A percentile compares a stretch with the other conserved stretches of the same genome.
These are phyloP conservation scores for Eurytoma adleriae DNA, from an alignment of 2,888 invertebrate species.

Conservation along the genomic window DNA sequence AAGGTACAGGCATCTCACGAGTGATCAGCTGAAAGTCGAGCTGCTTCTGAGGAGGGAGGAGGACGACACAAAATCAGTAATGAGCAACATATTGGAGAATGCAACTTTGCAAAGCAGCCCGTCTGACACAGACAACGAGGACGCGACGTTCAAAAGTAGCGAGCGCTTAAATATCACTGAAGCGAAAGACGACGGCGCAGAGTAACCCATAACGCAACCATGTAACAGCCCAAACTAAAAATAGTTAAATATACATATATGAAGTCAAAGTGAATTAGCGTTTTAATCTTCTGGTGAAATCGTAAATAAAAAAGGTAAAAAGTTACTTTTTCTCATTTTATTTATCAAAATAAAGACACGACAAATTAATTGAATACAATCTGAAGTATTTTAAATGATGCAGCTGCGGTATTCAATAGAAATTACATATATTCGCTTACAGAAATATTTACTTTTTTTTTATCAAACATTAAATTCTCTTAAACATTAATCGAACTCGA, in stretches of 20 bases:
- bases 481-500: too few species aligned
- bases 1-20: neutral
- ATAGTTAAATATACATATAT: too few species aligned
- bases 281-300: too few species aligned
- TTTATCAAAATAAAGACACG: slow-evolving; percentile 60
- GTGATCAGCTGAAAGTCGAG: neutral
- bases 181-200: neutral
- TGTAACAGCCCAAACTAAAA: too few species aligned
- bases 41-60: too few species aligned
- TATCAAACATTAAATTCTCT: too few species aligned
- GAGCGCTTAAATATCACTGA: neutral
- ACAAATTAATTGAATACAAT: slow-evolving; percentile 35
- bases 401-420: too few species aligned
- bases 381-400: neutral
- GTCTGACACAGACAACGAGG: neutral
- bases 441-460: too few species aligned
- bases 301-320: neutral
- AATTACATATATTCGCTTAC: neutral
- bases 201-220: too few species aligned
- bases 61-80: neutral
- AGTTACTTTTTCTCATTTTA: slow-evolving; percentile 27
- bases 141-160: slow-evolving; percentile 4
- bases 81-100: neutral
- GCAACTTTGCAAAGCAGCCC: neutral
- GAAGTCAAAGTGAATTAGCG: too few species aligned